phyloP scores from a whole-genome alignment of 2,797 vertebrate genomes.

The Pitangus sulphuratus region DNA sequence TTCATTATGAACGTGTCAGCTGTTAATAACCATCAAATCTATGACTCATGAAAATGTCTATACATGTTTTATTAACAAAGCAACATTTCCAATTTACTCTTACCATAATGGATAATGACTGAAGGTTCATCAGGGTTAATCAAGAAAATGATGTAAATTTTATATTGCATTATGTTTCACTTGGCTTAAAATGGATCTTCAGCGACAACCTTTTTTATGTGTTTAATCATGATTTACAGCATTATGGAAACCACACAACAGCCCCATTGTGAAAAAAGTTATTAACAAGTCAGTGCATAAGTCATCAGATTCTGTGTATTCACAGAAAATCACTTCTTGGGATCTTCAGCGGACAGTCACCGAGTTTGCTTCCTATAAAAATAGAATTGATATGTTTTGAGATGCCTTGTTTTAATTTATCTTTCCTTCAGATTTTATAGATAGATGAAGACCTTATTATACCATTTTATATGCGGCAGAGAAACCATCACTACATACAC shows the following conservation, averaged over 20 bases:
- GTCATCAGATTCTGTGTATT: constrained; percentile 43
- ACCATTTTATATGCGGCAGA: neutral
- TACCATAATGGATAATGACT: constrained; percentile 69
- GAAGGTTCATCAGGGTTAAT: constrained; percentile 72
- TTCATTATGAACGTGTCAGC: constrained; percentile 68
- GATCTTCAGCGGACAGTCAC: neutral
- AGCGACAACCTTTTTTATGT: constrained; percentile 30
- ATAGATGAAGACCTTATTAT: neutral
- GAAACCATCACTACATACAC: neutral
- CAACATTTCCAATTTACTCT: constrained; percentile 66
- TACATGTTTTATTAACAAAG: constrained; percentile 71
- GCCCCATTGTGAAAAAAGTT: constrained; percentile 2
- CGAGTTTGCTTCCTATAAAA: neutral
- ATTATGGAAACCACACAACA: constrained; percentile 43
- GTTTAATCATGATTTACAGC: constrained; percentile 64
- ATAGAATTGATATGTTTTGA: neutral
- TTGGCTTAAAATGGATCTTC: constrained; percentile 63
- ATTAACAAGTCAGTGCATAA: constrained; percentile 13
- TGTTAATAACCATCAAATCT: constrained; percentile 69
- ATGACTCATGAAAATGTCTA: constrained; percentile 65
- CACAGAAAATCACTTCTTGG: neutral
- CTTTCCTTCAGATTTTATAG: neutral
- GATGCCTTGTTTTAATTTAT: constrained; percentile 9
- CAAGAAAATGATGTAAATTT: constrained; percentile 71
- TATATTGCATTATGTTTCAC: constrained; percentile 53